Evolutionary conservation across 2,797 vertebrate genomes (phyloP), one percentile per base, ranked within the genome.

Genomic region (Enteromius paludinosus): DNA sequence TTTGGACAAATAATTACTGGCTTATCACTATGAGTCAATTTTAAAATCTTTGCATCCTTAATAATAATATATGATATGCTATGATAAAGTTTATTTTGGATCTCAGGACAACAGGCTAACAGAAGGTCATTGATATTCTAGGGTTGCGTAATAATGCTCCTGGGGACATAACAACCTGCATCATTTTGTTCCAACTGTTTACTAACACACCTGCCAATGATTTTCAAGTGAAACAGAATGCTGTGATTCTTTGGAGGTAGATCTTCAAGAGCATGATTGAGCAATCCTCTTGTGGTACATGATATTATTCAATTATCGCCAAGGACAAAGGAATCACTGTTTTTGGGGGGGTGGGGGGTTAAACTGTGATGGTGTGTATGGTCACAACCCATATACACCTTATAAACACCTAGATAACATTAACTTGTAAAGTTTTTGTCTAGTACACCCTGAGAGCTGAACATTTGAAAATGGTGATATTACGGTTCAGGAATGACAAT

Each of bases 101-200:
- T 45, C 18, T 23, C 45, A 35, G 20, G 12, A 23, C 61, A 68
- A 68, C 14, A 68, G 18, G 5, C 2, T 56, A 4, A 23, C 18
- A 74, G 14, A 25, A 11, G 23, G 18, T 10, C 30, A 23, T 49
- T 33, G 77, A 56, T 38, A 52, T 79, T 54, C n/a, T 15, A 43
- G 64, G 15, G 47, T 69, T 56, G 47, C n/a, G 49, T n/a, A 54
- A 73, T 73, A 38, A 73, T 73, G 49, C 18, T 70, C 41, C 14
- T 25, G 41, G 5, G 23, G 11, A 74, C 33, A 74, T 56, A 54
- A 66, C 65, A 68, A 56, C 33, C 52, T 59, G 52, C n/a, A 41
- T 78, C 2, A 38, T 54, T 54, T 28, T 7, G 15, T 52, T 54
- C 5, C 2, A 68, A 47, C 43, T 14, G 10, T 77, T 30, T 45